phyloP scores from a whole-genome alignment of 92 coral and sea anemone species.

The Phenganax stokvisi region DNA sequence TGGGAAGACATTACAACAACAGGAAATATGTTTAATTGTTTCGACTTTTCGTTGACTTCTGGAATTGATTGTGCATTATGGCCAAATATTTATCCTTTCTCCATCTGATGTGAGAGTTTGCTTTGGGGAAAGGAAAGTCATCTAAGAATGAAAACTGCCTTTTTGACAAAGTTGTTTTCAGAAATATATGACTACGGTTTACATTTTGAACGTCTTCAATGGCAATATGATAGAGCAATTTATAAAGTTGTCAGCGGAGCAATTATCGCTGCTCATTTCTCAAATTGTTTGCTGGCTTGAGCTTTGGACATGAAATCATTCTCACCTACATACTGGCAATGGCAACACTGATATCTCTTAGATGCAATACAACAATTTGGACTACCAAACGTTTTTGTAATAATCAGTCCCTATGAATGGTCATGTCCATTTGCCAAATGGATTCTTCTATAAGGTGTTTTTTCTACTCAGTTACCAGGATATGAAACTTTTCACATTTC shows the following conservation, averaged over 20 bases:
- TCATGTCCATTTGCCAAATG: conserved; percentile 27
- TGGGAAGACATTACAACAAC: not conserved
- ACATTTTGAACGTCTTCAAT: conserved; percentile 43
- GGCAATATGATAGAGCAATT: conserved; percentile 53
- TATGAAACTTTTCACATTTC: conserved; percentile 35
- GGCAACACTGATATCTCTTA: conserved; percentile 24
- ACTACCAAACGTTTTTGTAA: conserved; percentile 8
- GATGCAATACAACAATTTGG: conserved; percentile 31
- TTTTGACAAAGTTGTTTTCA: conserved; percentile 6
- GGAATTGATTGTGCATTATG: conserved; percentile 3
- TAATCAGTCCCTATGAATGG: conserved; percentile 35
- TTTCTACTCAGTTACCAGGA: conserved; percentile 25
- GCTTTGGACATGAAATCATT: conserved; percentile 13
- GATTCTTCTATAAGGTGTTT: not conserved
- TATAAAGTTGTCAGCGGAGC: conserved; percentile 53
- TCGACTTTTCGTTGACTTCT: not conserved
- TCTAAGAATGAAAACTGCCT: conserved; percentile 24
- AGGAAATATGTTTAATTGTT: not conserved
- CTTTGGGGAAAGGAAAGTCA: conserved; percentile 4
- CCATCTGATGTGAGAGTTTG: not conserved
- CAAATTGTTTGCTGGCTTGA: conserved; percentile 23
- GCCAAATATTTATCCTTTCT: not conserved
- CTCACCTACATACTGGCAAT: conserved; percentile 27
- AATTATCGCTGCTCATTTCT: conserved; percentile 18
- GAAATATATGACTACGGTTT: conserved; percentile 3